phyloP scores from a whole-genome alignment of 2,113 vertebrate genomes.

The Myotis lucifugus region DNA sequence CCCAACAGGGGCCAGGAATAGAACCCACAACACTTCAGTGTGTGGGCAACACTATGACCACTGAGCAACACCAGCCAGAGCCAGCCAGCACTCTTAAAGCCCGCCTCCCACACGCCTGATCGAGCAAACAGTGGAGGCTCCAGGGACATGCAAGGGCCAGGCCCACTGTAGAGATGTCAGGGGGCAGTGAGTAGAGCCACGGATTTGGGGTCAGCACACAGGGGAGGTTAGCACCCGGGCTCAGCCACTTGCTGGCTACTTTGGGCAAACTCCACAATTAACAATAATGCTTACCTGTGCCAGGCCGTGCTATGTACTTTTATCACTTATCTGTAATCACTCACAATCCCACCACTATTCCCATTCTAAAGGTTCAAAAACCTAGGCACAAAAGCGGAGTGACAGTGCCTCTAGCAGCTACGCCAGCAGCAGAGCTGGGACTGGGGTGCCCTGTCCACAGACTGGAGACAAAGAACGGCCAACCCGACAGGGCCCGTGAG shows the following conservation, averaged over 20 bases:
- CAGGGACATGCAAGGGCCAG: neutral
- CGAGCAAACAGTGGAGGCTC: too few relatives aligned
- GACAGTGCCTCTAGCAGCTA: rapidly evolving
- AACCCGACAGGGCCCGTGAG: neutral
- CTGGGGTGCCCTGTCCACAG: neutral
- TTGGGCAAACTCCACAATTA: neutral
- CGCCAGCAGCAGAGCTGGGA: rapidly evolving
- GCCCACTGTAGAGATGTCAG: neutral
- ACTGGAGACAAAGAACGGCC: neutral
- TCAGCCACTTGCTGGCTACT: neutral
- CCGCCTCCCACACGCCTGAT: rapidly evolving
- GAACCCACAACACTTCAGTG: too few relatives aligned
- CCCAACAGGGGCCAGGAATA: too few relatives aligned
- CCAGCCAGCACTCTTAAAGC: too few relatives aligned
- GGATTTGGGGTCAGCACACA: neutral
- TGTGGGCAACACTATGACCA: too few relatives aligned
- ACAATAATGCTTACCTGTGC: rapidly evolving
- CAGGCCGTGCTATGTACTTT: neutral
- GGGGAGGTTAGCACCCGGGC: neutral
- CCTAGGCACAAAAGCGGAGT: neutral
- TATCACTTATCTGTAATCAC: neutral
- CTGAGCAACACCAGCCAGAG: too few relatives aligned
- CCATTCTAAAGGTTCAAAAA: neutral
- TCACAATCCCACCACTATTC: rapidly evolving
- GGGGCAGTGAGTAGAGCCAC: neutral